Base-by-base conservation (phyloP, 2,113 vertebrate species). In the Sinocyclocheilus anshuiensis region DNA sequence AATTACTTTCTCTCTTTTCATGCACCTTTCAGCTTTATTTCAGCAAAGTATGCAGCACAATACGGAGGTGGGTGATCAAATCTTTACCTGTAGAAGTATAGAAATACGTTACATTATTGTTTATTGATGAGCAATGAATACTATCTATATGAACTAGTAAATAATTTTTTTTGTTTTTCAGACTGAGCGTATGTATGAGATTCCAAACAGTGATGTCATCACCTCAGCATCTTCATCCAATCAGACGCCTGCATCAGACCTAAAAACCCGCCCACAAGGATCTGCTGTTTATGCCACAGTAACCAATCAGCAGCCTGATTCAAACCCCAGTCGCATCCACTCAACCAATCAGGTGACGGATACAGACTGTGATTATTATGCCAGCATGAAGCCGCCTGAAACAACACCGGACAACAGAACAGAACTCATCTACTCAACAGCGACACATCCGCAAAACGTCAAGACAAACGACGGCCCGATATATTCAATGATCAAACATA, bases 301-400 rank as follows among this genome's bases (percentile, higher is more conserved):
- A 87, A 55, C 69, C 42, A 76, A 87, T 76, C 67, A 12, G 16
- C 50, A 50, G 8, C 26, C 36, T 26, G 71, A 22, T 33, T n/a
- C 22, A 74, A n/a, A 81, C 18, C 4, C 45, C 20, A 22, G 3
- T 24, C 1, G 5, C 45, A 42, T 24, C 26, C 55, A 26, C 9
- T 12, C 3, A 1, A 9, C 48, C 53, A 75, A 48, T 75, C 48
- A 7, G 18, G 11, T 29, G n/a, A 26, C 55, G 11, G 67, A 55
- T 18, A 39, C 75, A 69, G 16, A 55, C 42, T 53, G 12, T 36
- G 26, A 50, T 83, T 26, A 39, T 61, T 45, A 48, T 11, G 11
- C 45, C 6, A 69, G 24, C 26, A 22, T 5, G n/a, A 42, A 69
- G n/a, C 1, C 15, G 0, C 7, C 8, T 71, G 1, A 71, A 20